These are phyloP conservation scores for Brachionus rubens DNA, from an alignment of 1,140 invertebrate species.

Conservation along the genomic window DNA sequence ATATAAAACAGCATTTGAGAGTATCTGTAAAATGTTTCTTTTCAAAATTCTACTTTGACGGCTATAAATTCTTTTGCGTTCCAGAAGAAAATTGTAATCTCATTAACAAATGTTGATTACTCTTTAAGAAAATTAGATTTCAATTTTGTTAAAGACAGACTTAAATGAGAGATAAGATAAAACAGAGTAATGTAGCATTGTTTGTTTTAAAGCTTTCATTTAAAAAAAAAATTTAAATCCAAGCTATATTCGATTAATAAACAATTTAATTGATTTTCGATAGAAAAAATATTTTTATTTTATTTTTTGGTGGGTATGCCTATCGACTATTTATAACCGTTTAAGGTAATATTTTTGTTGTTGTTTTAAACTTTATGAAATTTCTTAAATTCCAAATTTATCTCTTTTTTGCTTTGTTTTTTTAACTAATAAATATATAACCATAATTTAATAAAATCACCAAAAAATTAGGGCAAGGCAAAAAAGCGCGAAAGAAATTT, in stretches of 20 bases:
- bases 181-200: not conserved
- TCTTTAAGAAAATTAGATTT: not conserved
- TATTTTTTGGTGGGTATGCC: too few relatives aligned
- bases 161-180: constrained; percentile 27
- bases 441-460: too few relatives aligned
- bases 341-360: not conserved
- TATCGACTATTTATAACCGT: too few relatives aligned
- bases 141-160: constrained; percentile 24
- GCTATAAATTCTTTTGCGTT: not conserved
- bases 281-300: too few relatives aligned
- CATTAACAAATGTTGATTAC: constrained; percentile 33
- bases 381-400: constrained; percentile 37
- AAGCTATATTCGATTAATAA: constrained; percentile 12
- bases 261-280: constrained; percentile 38
- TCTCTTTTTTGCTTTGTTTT: not conserved
- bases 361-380: constrained; percentile 26
- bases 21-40: not conserved
- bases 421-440: too few relatives aligned
- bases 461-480: too few relatives aligned
- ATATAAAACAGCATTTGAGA: not conserved
- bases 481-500: too few relatives aligned
- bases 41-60: not conserved
- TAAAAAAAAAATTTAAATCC: not conserved
- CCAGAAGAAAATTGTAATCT: not conserved
- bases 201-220: constrained; percentile 17